phyloP scores from a whole-genome alignment of 2,113 vertebrate species.

The Rhombomys opimus region DNA sequence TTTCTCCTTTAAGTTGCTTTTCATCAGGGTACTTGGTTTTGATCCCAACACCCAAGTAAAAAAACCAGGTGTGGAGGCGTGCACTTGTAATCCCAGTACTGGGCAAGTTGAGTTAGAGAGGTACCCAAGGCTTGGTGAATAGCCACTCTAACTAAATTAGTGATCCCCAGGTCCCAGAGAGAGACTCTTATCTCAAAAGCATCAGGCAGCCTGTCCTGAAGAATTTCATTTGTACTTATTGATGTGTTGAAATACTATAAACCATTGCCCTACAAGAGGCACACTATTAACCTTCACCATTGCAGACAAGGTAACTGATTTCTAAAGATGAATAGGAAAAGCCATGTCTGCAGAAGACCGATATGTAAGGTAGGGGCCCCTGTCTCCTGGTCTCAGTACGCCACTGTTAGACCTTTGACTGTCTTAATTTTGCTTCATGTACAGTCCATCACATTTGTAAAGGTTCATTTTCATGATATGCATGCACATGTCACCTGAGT shows the following conservation, averaged over 20 bases:
- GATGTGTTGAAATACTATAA: neutral
- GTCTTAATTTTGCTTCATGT: neutral
- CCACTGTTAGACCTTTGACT: neutral
- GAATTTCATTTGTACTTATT: neutral
- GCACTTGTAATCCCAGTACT: neutral
- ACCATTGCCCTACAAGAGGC: neutral
- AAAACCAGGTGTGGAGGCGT: too few species aligned
- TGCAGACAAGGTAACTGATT: neutral
- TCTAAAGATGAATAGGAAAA: neutral
- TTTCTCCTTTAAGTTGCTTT: neutral
- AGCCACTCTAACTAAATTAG: neutral
- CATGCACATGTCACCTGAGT: neutral
- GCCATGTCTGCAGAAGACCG: neutral
- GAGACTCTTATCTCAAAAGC: neutral
- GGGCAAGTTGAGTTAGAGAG: neutral
- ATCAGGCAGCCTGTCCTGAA: neutral
- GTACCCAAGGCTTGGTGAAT: neutral
- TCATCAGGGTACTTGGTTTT: neutral
- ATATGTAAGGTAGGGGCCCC: accelerated
- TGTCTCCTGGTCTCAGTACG: neutral
- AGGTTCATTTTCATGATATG: neutral
- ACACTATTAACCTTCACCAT: neutral
- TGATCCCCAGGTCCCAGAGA: neutral
- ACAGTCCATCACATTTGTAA: neutral
- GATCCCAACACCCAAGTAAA: neutral